A percentile compares a stretch with the other conserved stretches of the same genome.
phyloP scores from a whole-genome alignment of 35 echinoderm and acorn worm genomes.

The Strongylocentrotus purpuratus region DNA sequence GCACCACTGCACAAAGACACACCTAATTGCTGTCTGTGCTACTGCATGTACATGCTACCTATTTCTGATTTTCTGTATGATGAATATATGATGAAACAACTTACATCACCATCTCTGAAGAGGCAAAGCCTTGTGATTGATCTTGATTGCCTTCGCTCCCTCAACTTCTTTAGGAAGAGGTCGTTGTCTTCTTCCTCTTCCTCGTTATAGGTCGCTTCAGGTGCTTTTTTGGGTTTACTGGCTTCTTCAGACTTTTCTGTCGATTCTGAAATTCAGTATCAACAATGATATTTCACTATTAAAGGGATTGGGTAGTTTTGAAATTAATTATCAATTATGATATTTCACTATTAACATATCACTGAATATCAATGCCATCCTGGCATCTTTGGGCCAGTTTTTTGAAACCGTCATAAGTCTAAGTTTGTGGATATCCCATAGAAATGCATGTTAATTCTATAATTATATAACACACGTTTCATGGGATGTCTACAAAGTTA shows the following conservation, averaged over 20 bases:
- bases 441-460: no score
- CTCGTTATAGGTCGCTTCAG: not conserved
- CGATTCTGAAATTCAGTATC: not conserved
- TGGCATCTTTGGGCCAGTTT: no score
- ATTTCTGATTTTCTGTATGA: no score
- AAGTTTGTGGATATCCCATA: no score
- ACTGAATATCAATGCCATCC: not conserved
- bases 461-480: no score
- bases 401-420: no score
- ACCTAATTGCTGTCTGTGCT: no score
- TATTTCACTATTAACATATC: no score
- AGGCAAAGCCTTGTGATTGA: slow-evolving; percentile 50
- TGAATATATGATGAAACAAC: not conserved
- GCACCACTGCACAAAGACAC: no score
- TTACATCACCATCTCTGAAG: slow-evolving; percentile 71
- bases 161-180: slow-evolving; percentile 50
- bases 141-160: slow-evolving; percentile 49
- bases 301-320: no score
- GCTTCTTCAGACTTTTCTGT: not conserved
- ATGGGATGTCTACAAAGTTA: no score
- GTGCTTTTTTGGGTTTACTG: not conserved
- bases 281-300: not conserved
- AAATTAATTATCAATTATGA: not conserved
- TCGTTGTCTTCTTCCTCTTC: slow-evolving; percentile 21
- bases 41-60: no score